phyloP scores from a whole-genome alignment of 2,113 vertebrate species.

The Percina caprodes region DNA sequence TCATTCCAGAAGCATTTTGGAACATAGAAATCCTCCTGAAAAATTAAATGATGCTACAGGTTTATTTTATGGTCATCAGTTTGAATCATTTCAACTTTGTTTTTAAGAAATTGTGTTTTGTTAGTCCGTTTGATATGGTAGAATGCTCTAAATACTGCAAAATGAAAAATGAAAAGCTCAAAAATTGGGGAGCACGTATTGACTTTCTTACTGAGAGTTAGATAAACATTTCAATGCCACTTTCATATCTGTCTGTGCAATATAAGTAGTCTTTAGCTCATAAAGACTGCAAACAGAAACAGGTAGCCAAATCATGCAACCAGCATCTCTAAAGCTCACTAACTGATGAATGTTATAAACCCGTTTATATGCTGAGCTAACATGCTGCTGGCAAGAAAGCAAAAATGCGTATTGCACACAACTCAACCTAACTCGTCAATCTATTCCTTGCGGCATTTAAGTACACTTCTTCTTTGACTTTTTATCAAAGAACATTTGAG shows the following conservation, averaged over 20 bases:
- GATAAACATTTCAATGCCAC: not conserved
- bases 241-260: not conserved
- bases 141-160: not conserved
- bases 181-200: not conserved
- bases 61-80: not conserved
- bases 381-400: no score
- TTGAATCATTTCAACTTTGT: not conserved
- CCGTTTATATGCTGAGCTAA: no score
- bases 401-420: no score
- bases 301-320: not conserved
- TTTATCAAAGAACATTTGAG: not conserved
- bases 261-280: not conserved
- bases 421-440: not conserved
- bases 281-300: not conserved
- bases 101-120: conserved; percentile 5
- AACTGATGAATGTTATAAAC: no score
- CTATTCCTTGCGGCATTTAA: not conserved
- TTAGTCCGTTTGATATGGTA: not conserved
- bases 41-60: not conserved
- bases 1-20: no score
- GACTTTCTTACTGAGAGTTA: not conserved
- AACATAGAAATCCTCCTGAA: not conserved
- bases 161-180: not conserved
- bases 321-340: not conserved
- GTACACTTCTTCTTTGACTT: not conserved